These are phyloP conservation scores for Crambe crambe DNA, from an alignment of 37 sponge, comb jelly and placozoan genomes.

Conservation along the genomic window DNA sequence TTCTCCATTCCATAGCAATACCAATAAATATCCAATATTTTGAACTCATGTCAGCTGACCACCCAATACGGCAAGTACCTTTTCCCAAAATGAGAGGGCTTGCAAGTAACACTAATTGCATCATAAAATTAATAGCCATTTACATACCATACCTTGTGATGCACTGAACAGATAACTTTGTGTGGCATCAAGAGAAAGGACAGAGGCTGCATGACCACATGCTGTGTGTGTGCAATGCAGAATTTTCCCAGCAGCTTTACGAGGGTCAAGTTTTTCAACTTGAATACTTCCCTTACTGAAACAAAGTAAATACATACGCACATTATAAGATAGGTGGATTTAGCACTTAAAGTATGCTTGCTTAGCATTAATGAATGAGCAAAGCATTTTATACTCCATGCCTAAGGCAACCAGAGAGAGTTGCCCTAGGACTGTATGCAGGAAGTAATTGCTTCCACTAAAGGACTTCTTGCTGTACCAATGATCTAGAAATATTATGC, in stretches of 20 bases:
- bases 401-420: background rate
- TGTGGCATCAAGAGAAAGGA: constrained; percentile 65
- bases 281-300: constrained; percentile 23
- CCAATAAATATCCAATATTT: constrained; percentile 5
- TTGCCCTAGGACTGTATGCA: background rate
- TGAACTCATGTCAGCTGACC: too few species aligned
- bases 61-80: too few species aligned
- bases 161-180: constrained; percentile 69
- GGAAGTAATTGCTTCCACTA: background rate
- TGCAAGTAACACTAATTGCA: too few species aligned
- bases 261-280: constrained; percentile 28
- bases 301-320: background rate
- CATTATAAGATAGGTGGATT: background rate
- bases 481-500: background rate
- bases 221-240: constrained; percentile 75
- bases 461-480: background rate
- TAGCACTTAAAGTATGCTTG: too few species aligned
- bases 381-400: background rate
- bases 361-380: background rate
- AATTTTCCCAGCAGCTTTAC: constrained; percentile 4
- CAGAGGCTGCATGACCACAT: constrained; percentile 62
- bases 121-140: background rate
- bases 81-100: too few species aligned
- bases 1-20: background rate
- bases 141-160: constrained; percentile 65